Base-by-base conservation (phyloP, 2,797 vertebrate genomes). In the Sebastes matsubarae region DNA sequence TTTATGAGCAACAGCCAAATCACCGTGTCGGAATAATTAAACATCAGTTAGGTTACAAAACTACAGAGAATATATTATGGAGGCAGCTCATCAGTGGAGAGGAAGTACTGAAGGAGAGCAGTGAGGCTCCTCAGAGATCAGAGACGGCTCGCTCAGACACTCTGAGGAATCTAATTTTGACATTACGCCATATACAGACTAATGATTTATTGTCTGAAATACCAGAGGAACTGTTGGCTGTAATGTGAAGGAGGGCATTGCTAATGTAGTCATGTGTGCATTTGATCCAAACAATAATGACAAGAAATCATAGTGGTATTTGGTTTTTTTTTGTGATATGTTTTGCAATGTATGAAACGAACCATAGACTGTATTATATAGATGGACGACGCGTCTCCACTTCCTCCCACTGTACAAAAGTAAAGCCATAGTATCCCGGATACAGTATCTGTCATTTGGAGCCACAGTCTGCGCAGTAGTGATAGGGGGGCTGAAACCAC, bases 21-120 rank as follows among this genome's bases (percentile, higher is more conserved):
- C 82, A 84, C 79, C 13, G 54, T 87, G 81, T 89, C 54, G 54
- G 89, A 92, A 91, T 92, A 93, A 94, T 94, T 93, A 93, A 90
- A 91, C 81, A 90, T 89, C 86, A 89, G 86, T 94, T 89, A 83
- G 75, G 73, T 67, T 81, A 84, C 85, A 92, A 88, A 88, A 88
- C 84, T 88, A 88, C 82, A 80, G 86, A 90, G 87, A 38, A 86
- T 75, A 87, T 77, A 73, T 86, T 77, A 84, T 68, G 79, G 75
- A 81, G 83, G 84, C 82, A 82, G 83, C 84, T 88, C 83, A 83
- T 90, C 83, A 82, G 88, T 66, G 72, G 64, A 79, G 81, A 80
- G 64, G 79, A 82, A 82, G 76, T 2, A 68, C 57, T 12, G 89
- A 64, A 85, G 82, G 79, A 87, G 81, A 84, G 82, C 83, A 72